phyloP scores from a whole-genome alignment of 2,113 vertebrate species.

The Forbesichthys papilliferus region DNA sequence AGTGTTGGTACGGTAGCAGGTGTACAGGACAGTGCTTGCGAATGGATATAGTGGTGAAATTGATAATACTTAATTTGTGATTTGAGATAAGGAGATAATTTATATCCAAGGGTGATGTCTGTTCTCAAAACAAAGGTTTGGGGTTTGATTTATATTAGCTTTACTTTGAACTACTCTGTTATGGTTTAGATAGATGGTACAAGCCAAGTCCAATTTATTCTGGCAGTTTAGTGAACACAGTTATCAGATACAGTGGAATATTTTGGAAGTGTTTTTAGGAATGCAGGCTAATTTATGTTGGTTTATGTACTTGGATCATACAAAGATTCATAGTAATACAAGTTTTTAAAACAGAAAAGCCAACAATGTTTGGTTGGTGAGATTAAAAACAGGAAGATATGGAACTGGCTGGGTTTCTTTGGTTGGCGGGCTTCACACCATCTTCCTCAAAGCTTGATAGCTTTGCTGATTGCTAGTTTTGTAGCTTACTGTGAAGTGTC shows the following conservation, averaged over 20 bases:
- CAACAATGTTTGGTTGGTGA: slow-evolving; percentile 27
- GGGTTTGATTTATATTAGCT: slow-evolving; percentile 50
- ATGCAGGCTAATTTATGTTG: slow-evolving; percentile 43
- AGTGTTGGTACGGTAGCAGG: slow-evolving; percentile 50
- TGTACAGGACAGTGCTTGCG: slow-evolving; percentile 30
- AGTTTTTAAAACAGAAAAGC: too few relatives aligned
- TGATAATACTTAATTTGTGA: slow-evolving; percentile 26
- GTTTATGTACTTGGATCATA: slow-evolving; percentile 22
- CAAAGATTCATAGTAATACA: slow-evolving; percentile 20
- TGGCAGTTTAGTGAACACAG: slow-evolving; percentile 18
- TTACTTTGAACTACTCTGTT: slow-evolving; percentile 42
- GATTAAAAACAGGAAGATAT: slow-evolving; percentile 38
- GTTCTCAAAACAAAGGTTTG: slow-evolving; percentile 43
- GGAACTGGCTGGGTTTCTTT: slow-evolving; percentile 47
- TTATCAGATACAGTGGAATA: slow-evolving; percentile 39
- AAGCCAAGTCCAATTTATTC: slow-evolving; percentile 43
- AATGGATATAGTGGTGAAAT: slow-evolving; percentile 30
- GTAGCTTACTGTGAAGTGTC: slow-evolving; percentile 65
- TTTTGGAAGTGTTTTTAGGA: slow-evolving; percentile 49
- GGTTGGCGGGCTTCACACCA: slow-evolving; percentile 63
- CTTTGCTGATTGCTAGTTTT: slow-evolving; percentile 66
- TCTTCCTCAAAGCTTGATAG: slow-evolving; percentile 68
- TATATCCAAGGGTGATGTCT: slow-evolving; percentile 35
- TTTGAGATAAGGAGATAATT: slow-evolving; percentile 41
- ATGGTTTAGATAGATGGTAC: slow-evolving; percentile 34